Percentiles rank a stretch among this genome's conserved stretches.
phyloP scores from a whole-genome alignment of 2,888 invertebrate genomes.

The Sicus ferrugineus region DNA sequence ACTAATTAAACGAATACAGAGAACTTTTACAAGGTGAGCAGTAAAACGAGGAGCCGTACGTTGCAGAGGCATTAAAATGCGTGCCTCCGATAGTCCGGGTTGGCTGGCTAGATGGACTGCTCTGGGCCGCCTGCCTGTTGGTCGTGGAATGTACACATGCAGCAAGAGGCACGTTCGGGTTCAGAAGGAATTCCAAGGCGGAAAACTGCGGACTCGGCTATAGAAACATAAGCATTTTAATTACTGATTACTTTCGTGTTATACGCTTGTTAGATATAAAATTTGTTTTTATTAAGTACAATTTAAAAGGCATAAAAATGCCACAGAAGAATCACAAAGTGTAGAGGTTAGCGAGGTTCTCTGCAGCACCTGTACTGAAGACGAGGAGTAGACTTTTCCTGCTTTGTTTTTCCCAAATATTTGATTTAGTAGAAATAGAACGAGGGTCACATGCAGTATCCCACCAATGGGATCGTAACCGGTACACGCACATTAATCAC shows the following conservation, averaged over 20 bases:
- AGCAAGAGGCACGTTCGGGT: no score
- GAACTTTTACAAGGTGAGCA: not conserved
- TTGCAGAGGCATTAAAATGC: slow-evolving; percentile 4
- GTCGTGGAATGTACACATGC: not conserved
- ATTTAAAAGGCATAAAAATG: slow-evolving; percentile 21
- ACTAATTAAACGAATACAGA: slow-evolving; percentile 2
- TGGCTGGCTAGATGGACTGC: slow-evolving; percentile 5
- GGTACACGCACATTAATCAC: slow-evolving; percentile 41
- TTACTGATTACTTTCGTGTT: slow-evolving; percentile 23
- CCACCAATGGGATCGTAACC: slow-evolving; percentile 31
- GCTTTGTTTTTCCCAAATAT: no score
- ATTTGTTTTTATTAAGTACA: slow-evolving; percentile 18
- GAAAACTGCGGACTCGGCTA: not conserved
- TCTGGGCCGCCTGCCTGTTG: not conserved
- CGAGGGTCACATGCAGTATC: no score
- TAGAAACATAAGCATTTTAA: not conserved
- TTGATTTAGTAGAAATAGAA: no score
- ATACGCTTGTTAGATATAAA: slow-evolving; percentile 10
- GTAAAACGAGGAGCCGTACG: slow-evolving; percentile 3
- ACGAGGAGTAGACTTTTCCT: no score
- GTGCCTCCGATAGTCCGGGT: not conserved
- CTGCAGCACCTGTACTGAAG: no score
- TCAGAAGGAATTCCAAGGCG: not conserved
- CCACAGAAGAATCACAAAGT: not conserved
- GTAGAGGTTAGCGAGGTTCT: not conserved